Conservation (phyloP, 2,797 vertebrate species). For the Paedocypris micromegethes region DNA sequence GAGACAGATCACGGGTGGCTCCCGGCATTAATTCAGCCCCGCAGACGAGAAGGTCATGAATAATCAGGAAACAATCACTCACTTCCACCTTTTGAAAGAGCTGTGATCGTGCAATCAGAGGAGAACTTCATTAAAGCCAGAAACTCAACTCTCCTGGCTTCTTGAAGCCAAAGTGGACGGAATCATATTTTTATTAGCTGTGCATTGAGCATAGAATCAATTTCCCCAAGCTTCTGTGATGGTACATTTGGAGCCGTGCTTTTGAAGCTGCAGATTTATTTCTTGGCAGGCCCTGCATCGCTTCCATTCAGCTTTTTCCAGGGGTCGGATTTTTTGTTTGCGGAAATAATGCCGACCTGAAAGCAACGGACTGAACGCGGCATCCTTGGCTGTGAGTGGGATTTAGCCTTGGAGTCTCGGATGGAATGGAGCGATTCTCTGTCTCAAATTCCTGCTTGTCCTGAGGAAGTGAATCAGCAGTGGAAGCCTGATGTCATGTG, state of each 20-base stretch:
- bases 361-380: no score
- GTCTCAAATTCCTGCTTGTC: constrained; percentile 50
- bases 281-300: background rate
- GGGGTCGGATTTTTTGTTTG: no score
- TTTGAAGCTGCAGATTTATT: background rate
- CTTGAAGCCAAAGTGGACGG: background rate
- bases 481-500: constrained; percentile 64
- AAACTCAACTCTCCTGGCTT: constrained; percentile 1
- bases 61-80: constrained; percentile 38
- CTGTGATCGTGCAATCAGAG: constrained; percentile 12
- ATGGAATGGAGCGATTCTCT: constrained; percentile 54
- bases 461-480: constrained; percentile 62
- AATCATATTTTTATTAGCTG: constrained; percentile 11
- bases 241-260: background rate
- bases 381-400: no score
- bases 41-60: constrained; percentile 33
- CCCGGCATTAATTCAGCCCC: constrained; percentile 30
- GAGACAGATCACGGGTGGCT: constrained; percentile 38
- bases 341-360: no score
- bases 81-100: constrained; percentile 17
- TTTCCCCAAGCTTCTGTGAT: background rate
- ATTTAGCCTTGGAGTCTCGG: no score
- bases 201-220: constrained; percentile 13
- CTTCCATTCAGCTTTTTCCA: background rate
- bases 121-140: constrained; percentile 1